Evolutionary conservation across 2,113 vertebrate species (phyloP).

Genomic region (Cochlearius cochlearius): DNA sequence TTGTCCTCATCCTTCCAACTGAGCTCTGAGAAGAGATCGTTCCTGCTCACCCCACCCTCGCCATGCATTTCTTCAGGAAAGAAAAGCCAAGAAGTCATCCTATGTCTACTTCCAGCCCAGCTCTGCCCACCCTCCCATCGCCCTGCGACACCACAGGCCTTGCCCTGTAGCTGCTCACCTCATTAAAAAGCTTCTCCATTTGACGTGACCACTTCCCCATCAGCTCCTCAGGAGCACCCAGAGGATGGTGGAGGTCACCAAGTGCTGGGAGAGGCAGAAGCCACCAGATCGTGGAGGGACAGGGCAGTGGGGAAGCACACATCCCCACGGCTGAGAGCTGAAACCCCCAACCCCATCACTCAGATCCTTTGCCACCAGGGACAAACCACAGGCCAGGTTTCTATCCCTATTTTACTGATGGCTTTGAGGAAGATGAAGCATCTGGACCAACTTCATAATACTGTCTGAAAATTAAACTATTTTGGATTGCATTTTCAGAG

Average conservation of each 20-base stretch:
- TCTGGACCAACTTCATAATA: not conserved
- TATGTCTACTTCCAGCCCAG: not conserved
- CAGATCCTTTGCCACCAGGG: accelerated
- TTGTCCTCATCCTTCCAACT: not conserved
- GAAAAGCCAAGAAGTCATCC: not conserved
- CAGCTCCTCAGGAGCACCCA: not conserved
- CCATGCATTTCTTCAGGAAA: not conserved
- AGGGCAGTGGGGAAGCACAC: accelerated
- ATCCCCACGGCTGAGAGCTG: accelerated
- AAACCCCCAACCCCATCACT: not conserved
- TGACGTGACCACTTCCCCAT: not conserved
- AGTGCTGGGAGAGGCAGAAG: not conserved
- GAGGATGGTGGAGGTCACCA: not conserved
- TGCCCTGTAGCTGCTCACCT: not conserved
- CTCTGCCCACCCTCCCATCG: not conserved
- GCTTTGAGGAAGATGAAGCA: not conserved
- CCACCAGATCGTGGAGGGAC: accelerated
- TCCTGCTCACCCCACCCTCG: not conserved
- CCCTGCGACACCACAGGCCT: no score
- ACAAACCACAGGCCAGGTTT: not conserved
- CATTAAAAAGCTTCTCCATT: not conserved
- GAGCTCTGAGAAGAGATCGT: not conserved
- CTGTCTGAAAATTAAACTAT: not conserved
- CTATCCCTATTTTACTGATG: accelerated
- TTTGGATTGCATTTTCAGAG: not conserved